Conservation (phyloP, 1,140 invertebrate genomes). For the Adelges cooleyi region DNA sequence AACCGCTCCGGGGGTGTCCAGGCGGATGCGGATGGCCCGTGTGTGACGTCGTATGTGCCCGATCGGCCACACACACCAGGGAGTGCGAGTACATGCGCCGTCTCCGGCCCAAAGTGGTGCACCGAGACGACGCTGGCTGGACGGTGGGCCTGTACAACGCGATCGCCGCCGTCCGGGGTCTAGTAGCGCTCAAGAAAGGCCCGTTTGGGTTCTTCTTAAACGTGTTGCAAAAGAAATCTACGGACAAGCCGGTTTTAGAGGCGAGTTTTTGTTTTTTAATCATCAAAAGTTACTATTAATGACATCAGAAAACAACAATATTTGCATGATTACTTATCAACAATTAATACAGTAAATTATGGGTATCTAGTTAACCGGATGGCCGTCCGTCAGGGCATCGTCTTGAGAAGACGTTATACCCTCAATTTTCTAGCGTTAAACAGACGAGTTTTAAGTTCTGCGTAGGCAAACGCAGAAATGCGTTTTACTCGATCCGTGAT, state of each 20-base stretch:
- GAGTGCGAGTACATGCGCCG: slow-evolving; percentile 47
- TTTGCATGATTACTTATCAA: too few species aligned
- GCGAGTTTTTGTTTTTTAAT: neutral
- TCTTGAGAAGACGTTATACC: too few species aligned
- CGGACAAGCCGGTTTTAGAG: neutral
- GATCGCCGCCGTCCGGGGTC: neutral
- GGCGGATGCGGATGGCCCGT: slow-evolving; percentile 47
- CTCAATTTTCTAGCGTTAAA: too few species aligned
- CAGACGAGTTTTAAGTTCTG: too few species aligned
- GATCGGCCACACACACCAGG: slow-evolving; percentile 41
- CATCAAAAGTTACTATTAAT: too few species aligned
- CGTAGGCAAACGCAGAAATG: too few species aligned
- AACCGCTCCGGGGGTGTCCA: slow-evolving; percentile 42
- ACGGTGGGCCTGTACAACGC: neutral
- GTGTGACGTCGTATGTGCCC: slow-evolving; percentile 47
- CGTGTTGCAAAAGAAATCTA: neutral
- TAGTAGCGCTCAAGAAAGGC: neutral
- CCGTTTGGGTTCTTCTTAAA: neutral
- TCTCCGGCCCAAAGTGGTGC: slow-evolving; percentile 33
- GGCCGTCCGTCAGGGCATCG: too few species aligned
- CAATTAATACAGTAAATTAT: too few species aligned
- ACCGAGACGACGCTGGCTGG: neutral
- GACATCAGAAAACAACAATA: too few species aligned
- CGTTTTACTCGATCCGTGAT: too few species aligned
- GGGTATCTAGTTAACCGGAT: too few species aligned